phyloP scores from a whole-genome alignment of 2,888 invertebrate species.

The Drosophila fulvimacula region DNA sequence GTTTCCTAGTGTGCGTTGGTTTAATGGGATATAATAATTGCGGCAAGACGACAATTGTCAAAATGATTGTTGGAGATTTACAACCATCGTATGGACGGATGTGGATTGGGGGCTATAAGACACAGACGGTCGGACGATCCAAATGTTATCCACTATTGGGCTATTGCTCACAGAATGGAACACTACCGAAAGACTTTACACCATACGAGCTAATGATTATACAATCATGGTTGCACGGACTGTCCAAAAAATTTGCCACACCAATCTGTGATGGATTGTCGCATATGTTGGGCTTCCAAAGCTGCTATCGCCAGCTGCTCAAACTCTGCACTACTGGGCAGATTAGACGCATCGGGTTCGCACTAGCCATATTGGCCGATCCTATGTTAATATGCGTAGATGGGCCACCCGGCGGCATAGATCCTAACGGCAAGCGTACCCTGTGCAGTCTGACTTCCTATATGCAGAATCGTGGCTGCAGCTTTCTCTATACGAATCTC shows the following conservation, averaged over 20 bases:
- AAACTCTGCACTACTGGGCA: conserved; percentile 51
- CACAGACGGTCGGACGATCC: conserved; percentile 20
- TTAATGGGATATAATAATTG: conserved; percentile 54
- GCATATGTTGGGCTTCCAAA: conserved; percentile 54
- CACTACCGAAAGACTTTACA: conserved; percentile 42
- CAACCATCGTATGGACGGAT: conserved; percentile 42
- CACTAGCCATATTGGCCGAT: conserved; percentile 57
- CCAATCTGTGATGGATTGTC: conserved; percentile 47
- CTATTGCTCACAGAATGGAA: conserved; percentile 53
- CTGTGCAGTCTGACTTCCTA: conserved; percentile 83
- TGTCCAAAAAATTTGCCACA: background rate
- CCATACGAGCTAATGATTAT: conserved; percentile 54
- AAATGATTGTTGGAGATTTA: conserved; percentile 46
- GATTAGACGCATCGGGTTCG: conserved; percentile 51
- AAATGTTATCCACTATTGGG: conserved; percentile 53
- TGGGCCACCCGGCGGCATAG: conserved; percentile 55
- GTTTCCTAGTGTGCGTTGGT: conserved; percentile 52
- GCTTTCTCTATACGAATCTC: conserved; percentile 83
- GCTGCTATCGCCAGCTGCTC: conserved; percentile 33
- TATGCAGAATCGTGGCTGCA: conserved; percentile 50
- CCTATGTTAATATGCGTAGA: conserved; percentile 62
- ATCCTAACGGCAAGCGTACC: conserved; percentile 54
- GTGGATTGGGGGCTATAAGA: conserved; percentile 46
- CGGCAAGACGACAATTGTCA: conserved; percentile 56
- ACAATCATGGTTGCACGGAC: conserved; percentile 52